These are phyloP conservation scores for Drosophila trapezifrons DNA, from an alignment of 1,140 invertebrate genomes.

Conservation along the genomic window DNA sequence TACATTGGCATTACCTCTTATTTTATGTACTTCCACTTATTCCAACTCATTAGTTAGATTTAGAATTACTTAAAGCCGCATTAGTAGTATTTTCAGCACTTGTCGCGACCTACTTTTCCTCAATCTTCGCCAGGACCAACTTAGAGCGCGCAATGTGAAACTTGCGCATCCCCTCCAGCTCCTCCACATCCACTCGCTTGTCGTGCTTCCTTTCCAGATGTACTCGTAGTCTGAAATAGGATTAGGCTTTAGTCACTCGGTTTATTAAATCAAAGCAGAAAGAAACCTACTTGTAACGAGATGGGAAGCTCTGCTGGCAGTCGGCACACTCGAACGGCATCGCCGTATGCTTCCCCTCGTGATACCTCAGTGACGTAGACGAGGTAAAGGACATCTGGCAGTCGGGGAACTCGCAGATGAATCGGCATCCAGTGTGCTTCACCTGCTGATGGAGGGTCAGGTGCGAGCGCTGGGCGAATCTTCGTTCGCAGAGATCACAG, in stretches of 20 bases:
- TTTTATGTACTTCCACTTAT: neutral
- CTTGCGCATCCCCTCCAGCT: constrained; percentile 65
- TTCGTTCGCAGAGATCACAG: constrained; percentile 90
- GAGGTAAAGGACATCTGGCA: constrained; percentile 65
- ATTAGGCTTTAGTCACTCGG: neutral
- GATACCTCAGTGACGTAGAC: constrained; percentile 54
- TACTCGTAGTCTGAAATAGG: constrained; percentile 46
- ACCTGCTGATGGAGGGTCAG: constrained; percentile 59
- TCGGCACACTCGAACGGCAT: constrained; percentile 69
- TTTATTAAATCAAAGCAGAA: neutral
- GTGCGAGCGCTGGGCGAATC: constrained; percentile 88
- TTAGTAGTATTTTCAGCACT: neutral
- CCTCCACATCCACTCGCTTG: constrained; percentile 30
- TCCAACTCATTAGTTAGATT: neutral
- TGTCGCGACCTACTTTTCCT: neutral
- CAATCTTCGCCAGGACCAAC: constrained; percentile 40
- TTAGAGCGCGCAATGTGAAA: constrained; percentile 60
- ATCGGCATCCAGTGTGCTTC: constrained; percentile 53
- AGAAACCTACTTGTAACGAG: constrained; percentile 59
- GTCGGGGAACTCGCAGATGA: constrained; percentile 45
- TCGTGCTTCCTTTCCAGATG: constrained; percentile 59
- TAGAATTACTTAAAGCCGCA: too few species aligned
- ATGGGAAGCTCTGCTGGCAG: constrained; percentile 59
- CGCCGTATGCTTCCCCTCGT: constrained; percentile 56
- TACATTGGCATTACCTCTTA: too few species aligned